Conservation (phyloP, 1,140 invertebrate genomes). For the Caenorhabditis elegans region WBcel235 BX284604.4:11265001-11265500, state of each 20-base stretch:
- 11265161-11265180: conserved; percentile 32
- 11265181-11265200: conserved; percentile 38
- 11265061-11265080: conserved; percentile 21
- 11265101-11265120: conserved; percentile 30
- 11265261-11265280: conserved; percentile 8
- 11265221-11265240: conserved; percentile 36
- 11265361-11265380: conserved; percentile 26
- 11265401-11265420: neutral
- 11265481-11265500: conserved; percentile 43
- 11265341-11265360: neutral
- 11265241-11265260: conserved; percentile 34
- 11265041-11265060: conserved; percentile 30
- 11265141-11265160: conserved; percentile 36
- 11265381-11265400: conserved; percentile 23
- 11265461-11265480: conserved; percentile 38
- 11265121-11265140: conserved; percentile 34
- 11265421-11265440: conserved; percentile 23
- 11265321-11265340: conserved; percentile 30
- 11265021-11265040: conserved; percentile 25
- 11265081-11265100: conserved; percentile 26
- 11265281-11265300: conserved; percentile 30
- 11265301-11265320: conserved; percentile 25
- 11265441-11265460: neutral
- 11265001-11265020: conserved; percentile 30
- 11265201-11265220: conserved; percentile 41